These are phyloP conservation scores for Clitarchus hookeri DNA, from an alignment of 2,888 invertebrate species.

Conservation along the genomic window DNA sequence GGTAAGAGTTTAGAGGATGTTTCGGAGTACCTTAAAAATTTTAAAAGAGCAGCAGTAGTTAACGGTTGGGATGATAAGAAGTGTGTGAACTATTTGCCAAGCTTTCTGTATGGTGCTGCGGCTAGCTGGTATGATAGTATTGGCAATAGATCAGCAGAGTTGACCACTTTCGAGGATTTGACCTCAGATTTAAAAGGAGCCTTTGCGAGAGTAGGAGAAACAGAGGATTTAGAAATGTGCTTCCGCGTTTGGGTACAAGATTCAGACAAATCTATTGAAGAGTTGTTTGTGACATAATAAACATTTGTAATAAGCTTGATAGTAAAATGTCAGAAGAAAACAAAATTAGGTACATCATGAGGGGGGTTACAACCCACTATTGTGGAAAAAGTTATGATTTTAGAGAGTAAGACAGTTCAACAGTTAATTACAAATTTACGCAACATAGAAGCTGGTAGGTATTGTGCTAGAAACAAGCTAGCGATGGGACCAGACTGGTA, in stretches of 20 bases:
- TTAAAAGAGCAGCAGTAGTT: neutral
- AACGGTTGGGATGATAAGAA: neutral
- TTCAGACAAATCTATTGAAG: neutral
- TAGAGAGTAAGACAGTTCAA: neutral
- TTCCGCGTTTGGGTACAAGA: neutral
- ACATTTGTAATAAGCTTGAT: neutral
- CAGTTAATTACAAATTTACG: neutral
- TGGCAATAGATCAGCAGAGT: neutral
- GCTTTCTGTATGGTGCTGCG: neutral
- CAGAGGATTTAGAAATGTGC: neutral
- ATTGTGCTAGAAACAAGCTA: neutral
- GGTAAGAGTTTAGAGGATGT: neutral
- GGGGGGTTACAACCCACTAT: neutral
- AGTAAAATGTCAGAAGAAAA: neutral
- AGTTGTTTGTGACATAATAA: neutral
- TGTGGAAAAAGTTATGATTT: neutral
- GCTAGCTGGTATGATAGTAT: neutral
- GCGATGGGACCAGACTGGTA: neutral
- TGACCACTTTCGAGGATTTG: neutral
- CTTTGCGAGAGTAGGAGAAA: neutral
- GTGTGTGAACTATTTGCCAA: neutral
- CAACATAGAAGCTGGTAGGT: neutral
- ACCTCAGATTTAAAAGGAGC: neutral
- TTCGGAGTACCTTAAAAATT: neutral
- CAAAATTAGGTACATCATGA: neutral